These are phyloP conservation scores for Pristionchus fissidentatus DNA, from an alignment of 2,888 invertebrate genomes.

Conservation along the genomic window DNA sequence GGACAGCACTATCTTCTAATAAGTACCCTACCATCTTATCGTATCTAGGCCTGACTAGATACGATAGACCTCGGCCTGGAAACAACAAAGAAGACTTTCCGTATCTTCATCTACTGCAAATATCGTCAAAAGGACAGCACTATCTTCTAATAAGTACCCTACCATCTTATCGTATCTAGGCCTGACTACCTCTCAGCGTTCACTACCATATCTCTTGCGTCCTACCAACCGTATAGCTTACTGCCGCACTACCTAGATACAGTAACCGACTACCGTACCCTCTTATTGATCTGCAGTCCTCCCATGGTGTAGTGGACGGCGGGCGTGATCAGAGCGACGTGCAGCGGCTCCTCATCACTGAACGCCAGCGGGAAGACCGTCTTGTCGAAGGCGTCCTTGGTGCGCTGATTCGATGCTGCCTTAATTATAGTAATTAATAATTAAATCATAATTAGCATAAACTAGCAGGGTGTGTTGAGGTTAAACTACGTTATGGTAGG, in stretches of 20 bases:
- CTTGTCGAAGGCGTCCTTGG: constrained; percentile 63
- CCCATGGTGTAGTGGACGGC: constrained; percentile 76
- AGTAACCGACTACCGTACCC: constrained; percentile 43
- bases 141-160: background rate
- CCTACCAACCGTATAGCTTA: too few relatives aligned
- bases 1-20: background rate
- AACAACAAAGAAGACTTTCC: background rate
- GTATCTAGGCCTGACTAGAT: too few relatives aligned
- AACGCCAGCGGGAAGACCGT: constrained; percentile 61
- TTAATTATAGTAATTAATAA: background rate
- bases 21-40: background rate
- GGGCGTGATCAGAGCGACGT: constrained; percentile 70
- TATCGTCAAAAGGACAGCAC: background rate
- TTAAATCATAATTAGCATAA: background rate
- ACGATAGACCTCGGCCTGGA: background rate
- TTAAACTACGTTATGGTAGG: background rate
- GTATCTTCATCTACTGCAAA: background rate
- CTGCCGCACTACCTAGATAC: too few relatives aligned
- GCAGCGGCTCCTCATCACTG: constrained; percentile 61
- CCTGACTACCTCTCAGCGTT: too few relatives aligned
- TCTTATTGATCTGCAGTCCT: constrained; percentile 71
- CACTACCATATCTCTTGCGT: too few relatives aligned
- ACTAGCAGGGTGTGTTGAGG: too few relatives aligned
- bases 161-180: background rate
- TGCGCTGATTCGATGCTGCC: constrained; percentile 46